A percentile compares a stretch with the other conserved stretches of the same genome.
These are phyloP conservation scores for Drosophila eohydei DNA, from an alignment of 2,888 invertebrate species.

Conservation along the genomic window DNA sequence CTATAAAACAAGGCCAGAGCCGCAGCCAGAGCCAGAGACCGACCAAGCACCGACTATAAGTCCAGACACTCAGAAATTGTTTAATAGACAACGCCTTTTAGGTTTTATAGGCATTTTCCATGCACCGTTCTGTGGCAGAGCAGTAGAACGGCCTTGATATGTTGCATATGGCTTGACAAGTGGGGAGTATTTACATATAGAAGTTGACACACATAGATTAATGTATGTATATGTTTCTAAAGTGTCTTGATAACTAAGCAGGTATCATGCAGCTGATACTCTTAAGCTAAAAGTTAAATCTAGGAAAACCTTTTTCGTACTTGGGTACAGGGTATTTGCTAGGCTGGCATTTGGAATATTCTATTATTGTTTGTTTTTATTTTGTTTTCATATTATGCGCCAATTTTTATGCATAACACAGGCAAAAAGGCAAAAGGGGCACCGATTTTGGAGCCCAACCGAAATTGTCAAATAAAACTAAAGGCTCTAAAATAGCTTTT, in stretches of 20 bases:
- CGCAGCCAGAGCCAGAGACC: background rate
- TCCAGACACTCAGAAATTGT: constrained; percentile 60
- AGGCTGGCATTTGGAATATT: background rate
- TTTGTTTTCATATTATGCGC: constrained; percentile 62
- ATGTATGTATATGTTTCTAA: background rate
- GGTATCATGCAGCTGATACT: background rate
- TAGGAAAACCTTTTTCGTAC: background rate
- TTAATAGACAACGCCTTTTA: constrained; percentile 72
- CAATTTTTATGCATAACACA: constrained; percentile 73
- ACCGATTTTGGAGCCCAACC: constrained; percentile 38
- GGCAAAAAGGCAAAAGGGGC: constrained; percentile 38
- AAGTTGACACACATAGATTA: background rate
- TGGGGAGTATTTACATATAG: background rate
- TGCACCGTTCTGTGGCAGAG: constrained; percentile 35
- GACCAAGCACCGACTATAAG: constrained; percentile 24
- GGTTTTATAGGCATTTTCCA: constrained; percentile 63
- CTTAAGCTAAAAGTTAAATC: background rate
- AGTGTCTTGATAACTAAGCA: background rate
- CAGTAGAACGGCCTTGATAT: constrained; percentile 38
- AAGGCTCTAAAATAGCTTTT: constrained; percentile 81
- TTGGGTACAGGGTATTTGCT: constrained; percentile 29
- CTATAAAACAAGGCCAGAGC: constrained; percentile 45
- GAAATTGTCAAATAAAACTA: constrained; percentile 78
- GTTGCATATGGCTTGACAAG: background rate
- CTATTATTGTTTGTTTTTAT: constrained; percentile 32